Conservation (phyloP, 1,140 invertebrate genomes). For the Bombus waltoni region DNA sequence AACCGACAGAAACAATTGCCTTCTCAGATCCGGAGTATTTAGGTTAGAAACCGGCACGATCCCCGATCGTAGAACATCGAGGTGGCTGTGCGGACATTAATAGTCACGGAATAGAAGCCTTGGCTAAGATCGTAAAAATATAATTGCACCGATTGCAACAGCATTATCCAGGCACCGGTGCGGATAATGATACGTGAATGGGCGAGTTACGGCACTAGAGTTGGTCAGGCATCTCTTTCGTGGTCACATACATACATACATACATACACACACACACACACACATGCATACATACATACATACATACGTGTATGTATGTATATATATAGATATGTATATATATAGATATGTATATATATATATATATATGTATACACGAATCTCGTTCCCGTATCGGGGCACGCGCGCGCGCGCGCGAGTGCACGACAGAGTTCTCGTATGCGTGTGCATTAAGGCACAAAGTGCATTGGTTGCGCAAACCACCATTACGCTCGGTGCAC, state of each 20-base stretch:
- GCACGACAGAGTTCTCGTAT: background rate
- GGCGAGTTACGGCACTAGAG: constrained; percentile 70
- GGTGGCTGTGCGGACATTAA: constrained; percentile 72
- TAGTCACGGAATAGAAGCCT: constrained; percentile 79
- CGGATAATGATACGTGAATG: constrained; percentile 81
- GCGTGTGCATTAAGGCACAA: constrained; percentile 52
- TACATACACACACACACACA: too few species aligned
- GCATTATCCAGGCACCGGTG: constrained; percentile 76
- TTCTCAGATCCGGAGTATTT: constrained; percentile 51
- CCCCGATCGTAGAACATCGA: constrained; percentile 42
- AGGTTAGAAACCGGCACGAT: constrained; percentile 59
- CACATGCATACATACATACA: too few species aligned
- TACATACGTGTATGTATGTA: too few species aligned
- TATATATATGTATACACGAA: too few species aligned
- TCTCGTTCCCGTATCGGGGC: background rate
- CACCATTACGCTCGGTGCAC: constrained; percentile 32
- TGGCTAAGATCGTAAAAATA: constrained; percentile 81
- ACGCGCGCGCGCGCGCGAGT: background rate
- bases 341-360: too few species aligned
- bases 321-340: too few species aligned
- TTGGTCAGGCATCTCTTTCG: constrained; percentile 66
- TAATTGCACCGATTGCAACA: constrained; percentile 82
- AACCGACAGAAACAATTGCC: constrained; percentile 34
- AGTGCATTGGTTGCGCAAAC: constrained; percentile 67
- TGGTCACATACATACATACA: background rate